Evolutionary conservation across 2,113 vertebrate species (phyloP).

Genomic region (Herpetotheres cachinnans): DNA sequence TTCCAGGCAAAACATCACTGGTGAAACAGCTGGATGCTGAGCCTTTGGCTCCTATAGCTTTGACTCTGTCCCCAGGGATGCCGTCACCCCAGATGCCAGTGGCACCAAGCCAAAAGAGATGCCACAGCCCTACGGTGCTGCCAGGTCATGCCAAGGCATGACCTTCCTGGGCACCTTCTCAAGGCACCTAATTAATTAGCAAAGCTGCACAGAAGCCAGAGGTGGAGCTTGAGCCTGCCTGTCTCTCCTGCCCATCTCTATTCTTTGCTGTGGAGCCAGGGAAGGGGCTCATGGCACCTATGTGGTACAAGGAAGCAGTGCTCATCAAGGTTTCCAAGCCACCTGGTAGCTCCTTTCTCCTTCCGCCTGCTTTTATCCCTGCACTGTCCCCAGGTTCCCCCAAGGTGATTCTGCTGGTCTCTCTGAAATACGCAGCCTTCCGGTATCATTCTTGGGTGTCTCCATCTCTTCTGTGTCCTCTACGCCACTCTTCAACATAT

Average conservation of each 20-base stretch:
- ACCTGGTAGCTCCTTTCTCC: background rate
- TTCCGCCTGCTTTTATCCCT: background rate
- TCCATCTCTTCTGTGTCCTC: background rate
- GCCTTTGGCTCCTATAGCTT: background rate
- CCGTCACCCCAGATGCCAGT: background rate
- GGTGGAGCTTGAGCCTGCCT: background rate
- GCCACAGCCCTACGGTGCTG: background rate
- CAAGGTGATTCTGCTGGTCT: background rate
- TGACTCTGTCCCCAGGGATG: background rate
- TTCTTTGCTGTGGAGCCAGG: rapidly evolving
- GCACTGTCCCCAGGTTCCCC: background rate
- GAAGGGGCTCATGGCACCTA: background rate
- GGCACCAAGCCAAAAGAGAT: background rate
- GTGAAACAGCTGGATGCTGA: background rate
- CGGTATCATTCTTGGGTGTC: background rate
- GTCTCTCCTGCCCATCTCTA: background rate
- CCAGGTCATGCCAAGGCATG: background rate
- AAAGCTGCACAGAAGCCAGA: background rate
- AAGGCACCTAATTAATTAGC: background rate
- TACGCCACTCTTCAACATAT: background rate
- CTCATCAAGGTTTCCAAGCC: background rate
- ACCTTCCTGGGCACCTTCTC: background rate
- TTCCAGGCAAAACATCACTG: rapidly evolving
- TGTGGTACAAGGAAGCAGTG: background rate
- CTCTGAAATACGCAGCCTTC: background rate